Conservation (phyloP, 2,797 vertebrate species). For the Aplochiton taeniatus region DNA sequence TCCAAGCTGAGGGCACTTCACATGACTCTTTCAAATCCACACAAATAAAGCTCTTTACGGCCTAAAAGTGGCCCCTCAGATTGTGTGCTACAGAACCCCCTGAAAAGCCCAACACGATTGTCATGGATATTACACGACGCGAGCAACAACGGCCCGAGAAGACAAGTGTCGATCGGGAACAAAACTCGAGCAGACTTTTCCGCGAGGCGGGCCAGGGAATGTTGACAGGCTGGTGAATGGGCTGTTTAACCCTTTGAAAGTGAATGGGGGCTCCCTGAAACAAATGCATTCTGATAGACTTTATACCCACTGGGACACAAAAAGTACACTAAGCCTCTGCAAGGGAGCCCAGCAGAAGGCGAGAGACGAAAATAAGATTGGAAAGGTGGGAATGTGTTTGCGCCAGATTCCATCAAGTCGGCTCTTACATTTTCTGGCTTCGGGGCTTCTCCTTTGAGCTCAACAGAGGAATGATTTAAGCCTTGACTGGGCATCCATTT, state of each 20-base stretch:
- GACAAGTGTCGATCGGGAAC: slow-evolving; percentile 91
- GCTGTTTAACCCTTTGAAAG: slow-evolving; percentile 99
- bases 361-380: slow-evolving; percentile 79
- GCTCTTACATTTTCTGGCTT: slow-evolving; percentile 73
- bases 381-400: slow-evolving; percentile 77
- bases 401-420: slow-evolving; percentile 75
- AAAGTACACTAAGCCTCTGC: slow-evolving; percentile 79
- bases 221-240: slow-evolving; percentile 98
- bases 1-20: slow-evolving; percentile 91
- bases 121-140: slow-evolving; percentile 99
- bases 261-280: slow-evolving; percentile 90
- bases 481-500: slow-evolving; percentile 73
- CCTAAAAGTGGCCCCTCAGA: slow-evolving; percentile 97
- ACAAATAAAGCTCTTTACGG: slow-evolving; percentile 98
- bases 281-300: slow-evolving; percentile 97
- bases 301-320: slow-evolving; percentile 85
- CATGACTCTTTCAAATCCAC: slow-evolving; percentile 97
- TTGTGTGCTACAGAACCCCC: slow-evolving; percentile 78
- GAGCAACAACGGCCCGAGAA: slow-evolving; percentile 91
- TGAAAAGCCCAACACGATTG: slow-evolving; percentile 95
- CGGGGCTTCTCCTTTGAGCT: slow-evolving; percentile 67
- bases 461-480: slow-evolving; percentile 76
- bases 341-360: slow-evolving; percentile 69
- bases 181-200: slow-evolving; percentile 92
- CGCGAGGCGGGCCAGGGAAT: slow-evolving; percentile 82